Conservation (phyloP, 2,888 invertebrate genomes). For the Glyphotaelius pellucidus region DNA sequence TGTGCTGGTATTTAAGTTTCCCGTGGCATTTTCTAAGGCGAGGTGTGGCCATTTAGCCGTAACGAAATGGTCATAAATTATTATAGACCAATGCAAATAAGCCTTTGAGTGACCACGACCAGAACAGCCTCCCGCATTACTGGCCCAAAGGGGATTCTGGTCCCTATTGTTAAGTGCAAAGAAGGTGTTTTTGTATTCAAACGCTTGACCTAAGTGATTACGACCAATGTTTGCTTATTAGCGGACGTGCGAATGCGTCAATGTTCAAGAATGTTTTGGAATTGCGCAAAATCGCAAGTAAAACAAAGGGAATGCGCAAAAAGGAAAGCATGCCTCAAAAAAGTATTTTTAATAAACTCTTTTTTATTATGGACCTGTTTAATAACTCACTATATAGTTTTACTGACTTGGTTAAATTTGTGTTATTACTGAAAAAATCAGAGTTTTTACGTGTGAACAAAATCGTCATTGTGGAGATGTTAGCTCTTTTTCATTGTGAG, state of each 20-base stretch:
- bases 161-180: not conserved
- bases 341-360: too few species aligned
- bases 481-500: not conserved
- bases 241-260: slow-evolving; percentile 26
- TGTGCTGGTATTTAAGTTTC: not conserved
- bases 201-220: slow-evolving; percentile 2
- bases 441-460: not conserved
- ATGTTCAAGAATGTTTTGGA: not conserved
- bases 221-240: slow-evolving; percentile 5
- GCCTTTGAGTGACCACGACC: not conserved
- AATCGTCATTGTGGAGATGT: not conserved
- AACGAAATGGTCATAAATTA: slow-evolving; percentile 33
- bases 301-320: not conserved
- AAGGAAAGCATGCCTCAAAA: not conserved
- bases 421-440: not conserved
- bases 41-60: slow-evolving; percentile 36
- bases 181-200: not conserved
- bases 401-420: not conserved
- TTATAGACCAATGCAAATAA: slow-evolving; percentile 12
- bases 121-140: not conserved
- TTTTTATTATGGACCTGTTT: not conserved
- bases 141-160: not conserved
- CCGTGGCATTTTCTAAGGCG: not conserved
- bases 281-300: not conserved
- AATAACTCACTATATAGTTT: not conserved